phyloP scores from a whole-genome alignment of 2,888 invertebrate genomes.

The Diloba caeruleocephala region DNA sequence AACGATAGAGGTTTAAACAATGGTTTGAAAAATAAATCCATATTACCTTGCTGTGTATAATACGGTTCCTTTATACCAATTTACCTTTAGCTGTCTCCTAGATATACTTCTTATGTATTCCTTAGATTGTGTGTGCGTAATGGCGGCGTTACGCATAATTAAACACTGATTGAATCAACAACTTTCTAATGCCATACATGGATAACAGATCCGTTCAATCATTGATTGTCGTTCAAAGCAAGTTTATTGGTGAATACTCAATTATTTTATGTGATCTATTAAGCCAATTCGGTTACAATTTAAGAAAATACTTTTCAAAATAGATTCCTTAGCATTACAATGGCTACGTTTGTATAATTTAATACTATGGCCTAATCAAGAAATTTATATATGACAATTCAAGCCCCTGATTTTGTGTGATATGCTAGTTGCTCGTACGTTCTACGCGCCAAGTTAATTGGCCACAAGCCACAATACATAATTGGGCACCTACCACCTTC shows the following conservation, averaged over 20 bases:
- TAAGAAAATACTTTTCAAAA: too few species aligned
- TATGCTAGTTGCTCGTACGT: conserved; percentile 3
- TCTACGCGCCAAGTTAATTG: conserved; percentile 19
- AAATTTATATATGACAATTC: too few species aligned
- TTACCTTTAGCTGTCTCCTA: conserved; percentile 18
- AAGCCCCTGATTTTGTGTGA: not conserved
- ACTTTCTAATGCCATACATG: conserved; percentile 69
- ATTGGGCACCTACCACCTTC: conserved; percentile 75
- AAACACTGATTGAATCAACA: conserved; percentile 59
- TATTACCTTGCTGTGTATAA: not conserved
- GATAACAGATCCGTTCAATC: conserved; percentile 50
- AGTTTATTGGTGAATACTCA: conserved; percentile 7
- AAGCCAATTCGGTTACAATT: too few species aligned
- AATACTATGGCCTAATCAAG: too few species aligned
- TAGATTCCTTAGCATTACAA: too few species aligned
- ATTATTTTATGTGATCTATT: too few species aligned
- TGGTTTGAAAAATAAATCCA: not conserved
- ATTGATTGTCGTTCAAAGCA: conserved; percentile 37
- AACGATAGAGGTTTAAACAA: too few species aligned
- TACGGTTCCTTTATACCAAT: not conserved
- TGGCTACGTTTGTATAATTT: too few species aligned
- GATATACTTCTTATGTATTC: conserved; percentile 38
- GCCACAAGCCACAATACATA: conserved; percentile 67
- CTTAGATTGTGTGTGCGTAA: conserved; percentile 50
- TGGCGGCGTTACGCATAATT: conserved; percentile 64